Percentiles rank a stretch among this genome's conserved stretches.
These are phyloP conservation scores for Athene cunicularia DNA, from an alignment of 2,113 vertebrate genomes.

Conservation along the genomic window DNA sequence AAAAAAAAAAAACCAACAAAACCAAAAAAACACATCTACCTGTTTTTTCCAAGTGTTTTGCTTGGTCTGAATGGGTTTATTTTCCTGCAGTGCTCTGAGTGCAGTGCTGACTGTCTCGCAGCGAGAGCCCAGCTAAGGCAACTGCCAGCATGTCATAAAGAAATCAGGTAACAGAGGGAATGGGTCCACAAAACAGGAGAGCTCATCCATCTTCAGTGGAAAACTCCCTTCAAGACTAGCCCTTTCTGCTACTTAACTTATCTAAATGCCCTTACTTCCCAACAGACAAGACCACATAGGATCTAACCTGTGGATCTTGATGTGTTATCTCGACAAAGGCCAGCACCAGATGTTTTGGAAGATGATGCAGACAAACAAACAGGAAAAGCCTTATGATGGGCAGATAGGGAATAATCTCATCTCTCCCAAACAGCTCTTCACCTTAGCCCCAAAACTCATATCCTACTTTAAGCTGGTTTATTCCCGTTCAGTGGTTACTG, in stretches of 20 bases:
- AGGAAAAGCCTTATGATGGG: neutral
- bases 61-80: slow-evolving; percentile 54
- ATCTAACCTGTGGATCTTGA: neutral
- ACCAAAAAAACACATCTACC: neutral
- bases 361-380: slow-evolving; percentile 5
- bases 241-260: slow-evolving; percentile 43
- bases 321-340: neutral
- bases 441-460: neutral
- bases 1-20: neutral
- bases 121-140: neutral
- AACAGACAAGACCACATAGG: slow-evolving; percentile 25
- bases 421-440: neutral
- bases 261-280: neutral
- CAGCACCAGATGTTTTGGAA: neutral
- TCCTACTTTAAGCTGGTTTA: neutral
- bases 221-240: neutral
- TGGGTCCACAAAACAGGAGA: slow-evolving; percentile 13
- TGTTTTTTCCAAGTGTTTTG: slow-evolving; percentile 57
- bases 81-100: slow-evolving; percentile 54
- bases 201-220: slow-evolving; percentile 69
- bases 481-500: neutral
- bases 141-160: slow-evolving; percentile 28
- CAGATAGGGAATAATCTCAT: neutral
- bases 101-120: slow-evolving; percentile 18
- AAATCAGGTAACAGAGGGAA: slow-evolving; percentile 32